phyloP scores from a whole-genome alignment of 2,797 vertebrate species.

The Fistularia tabacaria region DNA sequence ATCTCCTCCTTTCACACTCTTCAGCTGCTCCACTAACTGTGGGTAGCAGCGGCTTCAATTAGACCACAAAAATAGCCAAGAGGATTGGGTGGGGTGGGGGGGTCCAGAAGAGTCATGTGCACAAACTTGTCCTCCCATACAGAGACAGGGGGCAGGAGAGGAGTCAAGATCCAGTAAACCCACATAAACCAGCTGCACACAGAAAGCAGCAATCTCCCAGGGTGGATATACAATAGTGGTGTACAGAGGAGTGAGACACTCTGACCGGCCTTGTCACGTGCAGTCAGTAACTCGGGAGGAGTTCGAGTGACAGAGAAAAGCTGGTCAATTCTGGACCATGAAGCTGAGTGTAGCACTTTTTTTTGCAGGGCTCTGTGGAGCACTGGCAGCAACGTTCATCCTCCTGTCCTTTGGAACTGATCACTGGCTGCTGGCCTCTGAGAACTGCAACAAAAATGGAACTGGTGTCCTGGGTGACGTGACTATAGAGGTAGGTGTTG shows the following conservation, averaged over 20 bases:
- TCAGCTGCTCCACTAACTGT: slow-evolving; percentile 52
- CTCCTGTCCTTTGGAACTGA: slow-evolving; percentile 94
- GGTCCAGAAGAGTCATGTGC: slow-evolving; percentile 57
- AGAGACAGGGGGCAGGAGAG: slow-evolving; percentile 32
- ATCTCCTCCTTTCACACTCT: slow-evolving; percentile 49
- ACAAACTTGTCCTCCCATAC: slow-evolving; percentile 50
- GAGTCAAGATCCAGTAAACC: slow-evolving; percentile 22
- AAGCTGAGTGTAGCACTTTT: slow-evolving; percentile 88
- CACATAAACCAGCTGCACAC: not conserved
- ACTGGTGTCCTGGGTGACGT: slow-evolving; percentile 10
- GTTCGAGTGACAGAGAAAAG: slow-evolving; percentile 14
- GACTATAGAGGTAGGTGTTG: slow-evolving; percentile 45
- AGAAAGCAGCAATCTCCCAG: slow-evolving; percentile 9
- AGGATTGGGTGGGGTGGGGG: slow-evolving; percentile 20
- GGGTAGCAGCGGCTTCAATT: slow-evolving; percentile 77
- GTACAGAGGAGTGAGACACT: slow-evolving; percentile 16
- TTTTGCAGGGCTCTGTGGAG: slow-evolving; percentile 93
- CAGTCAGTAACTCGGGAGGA: slow-evolving; percentile 24
- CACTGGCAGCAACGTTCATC: slow-evolving; percentile 85
- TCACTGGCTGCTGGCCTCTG: slow-evolving; percentile 92
- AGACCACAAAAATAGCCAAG: slow-evolving; percentile 86
- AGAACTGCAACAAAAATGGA: slow-evolving; percentile 72
- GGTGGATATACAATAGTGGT: slow-evolving; percentile 22
- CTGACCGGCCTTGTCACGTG: slow-evolving; percentile 41
- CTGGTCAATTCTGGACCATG: slow-evolving; percentile 71